Conservation (phyloP, 2,797 vertebrate genomes). For the Peromyscus nudipes region DNA sequence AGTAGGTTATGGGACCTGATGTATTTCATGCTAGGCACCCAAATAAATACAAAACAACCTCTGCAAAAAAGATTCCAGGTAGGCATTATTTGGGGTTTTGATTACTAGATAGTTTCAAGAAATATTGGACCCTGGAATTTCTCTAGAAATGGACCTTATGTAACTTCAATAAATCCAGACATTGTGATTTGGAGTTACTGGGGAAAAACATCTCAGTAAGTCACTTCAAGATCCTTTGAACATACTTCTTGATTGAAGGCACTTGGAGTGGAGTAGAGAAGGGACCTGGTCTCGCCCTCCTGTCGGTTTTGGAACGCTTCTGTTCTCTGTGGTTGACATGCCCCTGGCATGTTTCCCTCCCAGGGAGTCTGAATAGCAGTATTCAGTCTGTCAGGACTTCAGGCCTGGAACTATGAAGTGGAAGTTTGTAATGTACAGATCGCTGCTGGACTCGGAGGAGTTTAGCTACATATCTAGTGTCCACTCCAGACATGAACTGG, state of each 20-base stretch:
- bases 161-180: background rate
- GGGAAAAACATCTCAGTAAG: background rate
- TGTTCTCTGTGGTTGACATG: conserved; percentile 59
- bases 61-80: background rate
- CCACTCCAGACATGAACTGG: conserved; percentile 2
- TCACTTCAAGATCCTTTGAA: conserved; percentile 36
- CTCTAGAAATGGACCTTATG: background rate
- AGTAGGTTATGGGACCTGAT: background rate
- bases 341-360: conserved; percentile 27
- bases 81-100: conserved; percentile 24
- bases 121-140: background rate
- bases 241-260: conserved; percentile 41
- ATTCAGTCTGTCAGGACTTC: conserved; percentile 51
- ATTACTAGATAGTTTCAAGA: conserved; percentile 55
- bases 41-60: background rate
- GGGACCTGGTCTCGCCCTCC: conserved; percentile 26
- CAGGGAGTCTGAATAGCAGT: conserved; percentile 57
- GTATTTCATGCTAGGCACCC: background rate
- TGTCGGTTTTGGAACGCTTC: conserved; percentile 68
- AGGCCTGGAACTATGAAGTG: background rate
- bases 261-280: background rate
- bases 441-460: conserved; percentile 52
- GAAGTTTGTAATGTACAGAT: background rate
- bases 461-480: conserved; percentile 48
- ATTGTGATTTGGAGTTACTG: conserved; percentile 45